Conservation (phyloP, 2,113 vertebrate species). For the Canis aureus region DNA sequence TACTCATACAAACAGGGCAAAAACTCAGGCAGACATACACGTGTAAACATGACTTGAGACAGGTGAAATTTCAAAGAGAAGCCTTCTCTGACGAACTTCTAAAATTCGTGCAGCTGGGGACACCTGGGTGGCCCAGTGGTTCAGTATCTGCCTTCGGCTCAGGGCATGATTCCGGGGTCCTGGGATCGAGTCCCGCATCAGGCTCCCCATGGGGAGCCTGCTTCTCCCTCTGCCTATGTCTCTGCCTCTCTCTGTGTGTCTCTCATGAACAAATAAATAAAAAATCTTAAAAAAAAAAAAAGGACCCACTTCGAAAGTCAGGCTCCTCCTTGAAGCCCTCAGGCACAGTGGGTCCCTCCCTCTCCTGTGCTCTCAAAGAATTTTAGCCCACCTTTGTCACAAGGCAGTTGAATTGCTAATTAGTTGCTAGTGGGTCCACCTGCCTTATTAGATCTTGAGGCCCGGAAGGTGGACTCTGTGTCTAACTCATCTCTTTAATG, state of each 20-base stretch:
- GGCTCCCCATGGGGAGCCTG: no score
- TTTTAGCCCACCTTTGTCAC: neutral
- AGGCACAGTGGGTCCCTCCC: neutral
- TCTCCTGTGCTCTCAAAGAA: neutral
- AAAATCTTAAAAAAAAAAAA: no score
- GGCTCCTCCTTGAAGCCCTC: neutral
- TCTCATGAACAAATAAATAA: no score
- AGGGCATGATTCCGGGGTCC: no score
- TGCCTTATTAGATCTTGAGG: neutral
- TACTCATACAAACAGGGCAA: neutral
- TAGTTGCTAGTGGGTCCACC: neutral
- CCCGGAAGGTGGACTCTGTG: neutral
- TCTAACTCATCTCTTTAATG: neutral
- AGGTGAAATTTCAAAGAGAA: neutral
- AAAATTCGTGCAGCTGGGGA: neutral
- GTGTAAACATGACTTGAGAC: neutral
- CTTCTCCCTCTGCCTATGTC: no score
- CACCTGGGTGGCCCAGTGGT: no score
- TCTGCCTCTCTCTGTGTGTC: no score
- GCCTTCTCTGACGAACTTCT: neutral
- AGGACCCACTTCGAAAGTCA: neutral
- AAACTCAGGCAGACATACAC: rapidly evolving
- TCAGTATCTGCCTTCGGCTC: no score
- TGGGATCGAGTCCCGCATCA: no score
- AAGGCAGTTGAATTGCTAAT: neutral